A percentile compares a stretch with the other conserved stretches of the same genome.
Evolutionary conservation across 2,113 vertebrate genomes (phyloP).

Genomic region (Lepidothrix coronata): DNA sequence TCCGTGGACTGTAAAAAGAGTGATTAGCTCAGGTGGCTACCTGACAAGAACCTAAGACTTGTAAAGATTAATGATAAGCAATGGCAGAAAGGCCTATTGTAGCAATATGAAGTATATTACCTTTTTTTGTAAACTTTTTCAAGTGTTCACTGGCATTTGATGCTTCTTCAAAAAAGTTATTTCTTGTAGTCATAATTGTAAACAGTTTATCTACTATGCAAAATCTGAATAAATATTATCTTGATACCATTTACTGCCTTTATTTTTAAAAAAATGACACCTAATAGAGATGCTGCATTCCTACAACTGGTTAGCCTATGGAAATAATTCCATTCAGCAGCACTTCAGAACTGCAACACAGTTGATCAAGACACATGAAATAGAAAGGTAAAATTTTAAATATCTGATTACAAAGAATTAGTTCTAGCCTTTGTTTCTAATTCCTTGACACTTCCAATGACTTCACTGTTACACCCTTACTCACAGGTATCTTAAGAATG

Average conservation of each 20-base stretch:
- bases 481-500: not conserved
- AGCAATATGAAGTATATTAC: not conserved
- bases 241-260: not conserved
- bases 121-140: not conserved
- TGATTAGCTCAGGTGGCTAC: not conserved
- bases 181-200: not conserved
- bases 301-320: not conserved
- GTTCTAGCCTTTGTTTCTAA: not conserved
- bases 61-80: not conserved
- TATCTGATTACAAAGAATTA: not conserved
- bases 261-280: not conserved
- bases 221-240: not conserved
- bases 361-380: not conserved
- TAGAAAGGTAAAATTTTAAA: not conserved
- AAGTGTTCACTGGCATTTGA: not conserved
- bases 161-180: not conserved
- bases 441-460: not conserved
- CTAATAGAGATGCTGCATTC: not conserved
- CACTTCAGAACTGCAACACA: not conserved
- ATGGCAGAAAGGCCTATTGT: not conserved
- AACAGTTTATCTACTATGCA: not conserved
- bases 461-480: not conserved
- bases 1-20: not conserved
- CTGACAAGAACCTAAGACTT: not conserved
- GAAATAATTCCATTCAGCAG: not conserved